Base-by-base conservation (phyloP, 2,888 invertebrate species). In the Glomeris marginata region DNA sequence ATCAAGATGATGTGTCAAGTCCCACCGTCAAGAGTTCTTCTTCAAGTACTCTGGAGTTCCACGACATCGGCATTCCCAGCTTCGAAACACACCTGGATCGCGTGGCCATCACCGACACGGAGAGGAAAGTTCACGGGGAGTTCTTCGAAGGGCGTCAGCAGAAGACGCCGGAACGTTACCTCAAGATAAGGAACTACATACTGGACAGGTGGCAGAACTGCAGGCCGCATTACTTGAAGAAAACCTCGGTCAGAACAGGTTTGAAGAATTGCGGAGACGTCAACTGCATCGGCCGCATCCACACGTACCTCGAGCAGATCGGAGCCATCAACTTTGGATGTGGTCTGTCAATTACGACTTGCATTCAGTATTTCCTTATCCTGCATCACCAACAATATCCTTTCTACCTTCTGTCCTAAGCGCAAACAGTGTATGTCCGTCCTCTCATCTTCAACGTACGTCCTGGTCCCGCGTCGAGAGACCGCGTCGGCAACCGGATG, bases 261-360 rank as follows among this genome's bases (percentile, higher is more conserved):
- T 62, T 77, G 53, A 74, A 72, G 61, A 73, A 74, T 58, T 75
- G 75, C 61, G 77, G 77, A 0, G 77, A 77, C 65, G 76, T 77
- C 2, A 76, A 76, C 60, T 71, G 72, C 57, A 74, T 77, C 51
- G 73, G 76, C 11, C 65, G 74, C 50, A 72, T 78, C 22, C 77
- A 77, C 63, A 65, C 71, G 20, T 74, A 74, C 56, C 64, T 78
- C 49, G 77, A 78, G 62, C 74, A 74, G 64, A 71, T 72, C 53
- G 78, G 77, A 15, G 76, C 73, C 16, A 77, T 77, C 52, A 78
- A 78, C 65, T 77, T 75, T 66, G 74, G 73, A 13, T 76, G 76
- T 64, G 69, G 75, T 73, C 64, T 65, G 66, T 64, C 4, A 15
- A 38, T 15, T 16, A 16, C 16, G 5, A 38, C 15, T n/a, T n/a